Percentiles rank a stretch among this genome's conserved stretches.
Conservation (phyloP, 2,113 vertebrate species). For the Centropus unirufus region DNA sequence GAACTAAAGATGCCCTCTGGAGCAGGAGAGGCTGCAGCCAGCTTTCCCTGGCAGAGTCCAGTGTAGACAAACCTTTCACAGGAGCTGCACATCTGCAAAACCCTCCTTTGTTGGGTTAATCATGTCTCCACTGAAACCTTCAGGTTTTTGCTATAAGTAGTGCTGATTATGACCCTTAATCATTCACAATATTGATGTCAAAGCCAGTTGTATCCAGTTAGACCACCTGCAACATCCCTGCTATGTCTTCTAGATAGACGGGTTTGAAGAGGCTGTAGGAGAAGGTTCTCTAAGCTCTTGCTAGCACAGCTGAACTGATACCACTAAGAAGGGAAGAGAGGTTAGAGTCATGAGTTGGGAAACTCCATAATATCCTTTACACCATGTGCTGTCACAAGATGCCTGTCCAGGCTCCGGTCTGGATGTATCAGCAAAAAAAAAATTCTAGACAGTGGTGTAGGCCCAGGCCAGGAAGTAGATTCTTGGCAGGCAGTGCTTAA, state of each 20-base stretch:
- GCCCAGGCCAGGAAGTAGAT: background rate
- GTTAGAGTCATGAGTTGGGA: background rate
- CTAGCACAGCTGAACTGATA: background rate
- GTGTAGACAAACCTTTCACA: background rate
- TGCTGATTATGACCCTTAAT: background rate
- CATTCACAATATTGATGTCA: background rate
- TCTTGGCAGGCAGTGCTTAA: background rate
- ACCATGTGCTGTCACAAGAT: background rate
- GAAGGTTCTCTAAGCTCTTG: background rate
- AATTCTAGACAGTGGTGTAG: background rate
- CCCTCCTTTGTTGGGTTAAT: background rate
- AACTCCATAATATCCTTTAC: background rate
- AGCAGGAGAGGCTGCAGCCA: background rate
- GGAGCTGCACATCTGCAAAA: background rate
- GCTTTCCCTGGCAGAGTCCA: background rate
- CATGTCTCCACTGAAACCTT: background rate
- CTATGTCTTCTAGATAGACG: background rate
- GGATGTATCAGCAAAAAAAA: background rate
- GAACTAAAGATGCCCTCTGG: background rate
- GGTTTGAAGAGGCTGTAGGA: background rate
- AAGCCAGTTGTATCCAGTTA: fast-evolving
- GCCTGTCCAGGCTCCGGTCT: background rate
- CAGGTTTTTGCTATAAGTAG: background rate
- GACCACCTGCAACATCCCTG: background rate
- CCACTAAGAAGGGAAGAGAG: background rate